A percentile compares a stretch with the other conserved stretches of the same genome.
Evolutionary conservation across 2,797 vertebrate species (phyloP).

Genomic region (Cercopithecus hamlyni): DNA sequence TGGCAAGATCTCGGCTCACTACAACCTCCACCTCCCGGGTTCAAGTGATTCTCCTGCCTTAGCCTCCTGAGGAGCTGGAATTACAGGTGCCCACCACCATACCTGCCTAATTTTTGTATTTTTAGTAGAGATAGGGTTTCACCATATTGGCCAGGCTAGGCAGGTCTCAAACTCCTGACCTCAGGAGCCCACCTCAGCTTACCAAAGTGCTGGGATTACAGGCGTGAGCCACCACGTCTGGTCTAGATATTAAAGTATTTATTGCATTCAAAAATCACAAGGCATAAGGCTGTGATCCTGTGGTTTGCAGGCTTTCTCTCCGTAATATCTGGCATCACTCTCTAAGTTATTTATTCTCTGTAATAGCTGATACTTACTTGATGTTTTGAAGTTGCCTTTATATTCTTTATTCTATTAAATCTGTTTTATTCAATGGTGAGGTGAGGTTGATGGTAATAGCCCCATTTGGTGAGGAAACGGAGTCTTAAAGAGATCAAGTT

Average conservation of each 20-base stretch:
- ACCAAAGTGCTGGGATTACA: neutral
- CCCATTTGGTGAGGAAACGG: neutral
- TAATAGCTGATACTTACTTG: slow-evolving; percentile 26
- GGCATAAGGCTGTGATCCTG: neutral
- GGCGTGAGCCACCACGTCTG: neutral
- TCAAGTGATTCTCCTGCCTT: neutral
- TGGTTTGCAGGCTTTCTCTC: neutral
- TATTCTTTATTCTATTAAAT: neutral
- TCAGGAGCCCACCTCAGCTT: neutral
- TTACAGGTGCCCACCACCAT: neutral
- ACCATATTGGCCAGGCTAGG: neutral
- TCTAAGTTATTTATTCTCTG: slow-evolving; percentile 37
- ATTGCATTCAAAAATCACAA: neutral
- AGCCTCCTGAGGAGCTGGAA: neutral
- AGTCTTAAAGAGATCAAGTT: neutral
- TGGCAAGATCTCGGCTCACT: neutral
- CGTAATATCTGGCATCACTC: neutral
- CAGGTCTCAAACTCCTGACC: neutral
- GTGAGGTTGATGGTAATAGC: neutral
- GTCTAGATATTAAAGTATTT: neutral
- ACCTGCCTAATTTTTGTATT: neutral
- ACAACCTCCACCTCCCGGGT: neutral
- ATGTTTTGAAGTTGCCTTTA: neutral
- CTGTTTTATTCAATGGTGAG: neutral
- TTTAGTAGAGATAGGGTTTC: neutral